Evolutionary conservation across 2,113 vertebrate species (phyloP).

Genomic region (Pionites leucogaster): DNA sequence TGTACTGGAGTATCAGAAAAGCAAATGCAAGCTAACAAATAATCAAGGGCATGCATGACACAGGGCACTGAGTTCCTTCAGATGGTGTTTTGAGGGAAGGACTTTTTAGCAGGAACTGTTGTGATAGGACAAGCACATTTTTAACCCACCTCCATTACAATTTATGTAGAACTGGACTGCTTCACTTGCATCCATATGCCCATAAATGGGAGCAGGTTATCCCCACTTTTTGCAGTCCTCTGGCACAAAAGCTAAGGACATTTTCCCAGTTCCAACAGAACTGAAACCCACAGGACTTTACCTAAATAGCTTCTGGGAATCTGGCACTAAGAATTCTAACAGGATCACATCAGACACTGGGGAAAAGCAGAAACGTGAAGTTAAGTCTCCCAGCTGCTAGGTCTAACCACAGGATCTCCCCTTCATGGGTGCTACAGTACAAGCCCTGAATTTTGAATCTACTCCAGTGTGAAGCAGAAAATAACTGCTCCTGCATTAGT

Average conservation of each 20-base stretch:
- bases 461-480: neutral
- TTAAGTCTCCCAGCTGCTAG: neutral
- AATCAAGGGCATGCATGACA: neutral
- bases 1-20: neutral
- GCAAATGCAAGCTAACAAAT: neutral
- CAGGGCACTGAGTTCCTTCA: neutral
- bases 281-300: neutral
- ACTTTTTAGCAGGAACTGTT: neutral
- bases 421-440: neutral
- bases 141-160: neutral
- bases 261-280: neutral
- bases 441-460: neutral
- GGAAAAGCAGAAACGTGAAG: neutral
- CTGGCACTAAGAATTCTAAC: neutral
- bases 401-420: fast-evolving
- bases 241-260: neutral
- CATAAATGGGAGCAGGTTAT: neutral
- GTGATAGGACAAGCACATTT: neutral
- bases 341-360: neutral
- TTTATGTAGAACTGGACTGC: neutral
- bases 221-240: neutral
- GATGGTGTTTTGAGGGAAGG: neutral
- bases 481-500: neutral
- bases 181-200: neutral
- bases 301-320: neutral